phyloP scores from a whole-genome alignment of 2,888 invertebrate species.

The Helleia helle region DNA sequence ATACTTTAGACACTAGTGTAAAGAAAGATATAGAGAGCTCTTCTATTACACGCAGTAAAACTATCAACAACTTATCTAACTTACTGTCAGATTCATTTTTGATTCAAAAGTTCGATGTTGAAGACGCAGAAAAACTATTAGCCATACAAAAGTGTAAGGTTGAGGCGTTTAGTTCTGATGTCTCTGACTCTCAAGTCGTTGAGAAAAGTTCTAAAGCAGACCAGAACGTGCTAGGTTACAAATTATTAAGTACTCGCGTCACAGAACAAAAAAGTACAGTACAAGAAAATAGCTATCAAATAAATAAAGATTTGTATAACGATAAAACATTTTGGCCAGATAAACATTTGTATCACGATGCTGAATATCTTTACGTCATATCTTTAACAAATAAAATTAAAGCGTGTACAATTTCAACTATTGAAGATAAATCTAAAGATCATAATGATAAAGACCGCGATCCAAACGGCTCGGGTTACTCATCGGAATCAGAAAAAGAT shows the following conservation, averaged over 20 bases:
- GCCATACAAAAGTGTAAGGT: constrained; percentile 26
- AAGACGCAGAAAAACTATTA: constrained; percentile 22
- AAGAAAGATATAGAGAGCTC: background rate
- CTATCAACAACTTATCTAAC: constrained; percentile 22
- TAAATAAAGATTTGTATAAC: constrained; percentile 42
- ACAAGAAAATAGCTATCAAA: constrained; percentile 6
- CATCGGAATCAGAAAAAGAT: constrained; percentile 52
- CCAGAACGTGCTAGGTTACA: too few species aligned
- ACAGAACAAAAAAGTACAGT: too few species aligned
- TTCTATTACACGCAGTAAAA: constrained; percentile 39
- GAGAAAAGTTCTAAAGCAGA: background rate
- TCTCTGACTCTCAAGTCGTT: background rate
- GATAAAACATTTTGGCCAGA: constrained; percentile 76
- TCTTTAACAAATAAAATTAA: constrained; percentile 60
- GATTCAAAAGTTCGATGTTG: constrained; percentile 60
- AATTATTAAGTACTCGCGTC: constrained; percentile 29
- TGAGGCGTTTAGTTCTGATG: constrained; percentile 63
- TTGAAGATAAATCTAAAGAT: constrained; percentile 40
- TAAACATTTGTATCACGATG: constrained; percentile 77
- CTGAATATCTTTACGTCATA: constrained; percentile 76
- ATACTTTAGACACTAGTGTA: background rate
- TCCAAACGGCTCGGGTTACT: constrained; percentile 75
- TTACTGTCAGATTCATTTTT: constrained; percentile 73
- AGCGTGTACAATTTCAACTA: constrained; percentile 30
- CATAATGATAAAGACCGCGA: constrained; percentile 76